Evolutionary conservation across 2,113 vertebrate species (phyloP).

Genomic region (Lophochroa leadbeateri): DNA sequence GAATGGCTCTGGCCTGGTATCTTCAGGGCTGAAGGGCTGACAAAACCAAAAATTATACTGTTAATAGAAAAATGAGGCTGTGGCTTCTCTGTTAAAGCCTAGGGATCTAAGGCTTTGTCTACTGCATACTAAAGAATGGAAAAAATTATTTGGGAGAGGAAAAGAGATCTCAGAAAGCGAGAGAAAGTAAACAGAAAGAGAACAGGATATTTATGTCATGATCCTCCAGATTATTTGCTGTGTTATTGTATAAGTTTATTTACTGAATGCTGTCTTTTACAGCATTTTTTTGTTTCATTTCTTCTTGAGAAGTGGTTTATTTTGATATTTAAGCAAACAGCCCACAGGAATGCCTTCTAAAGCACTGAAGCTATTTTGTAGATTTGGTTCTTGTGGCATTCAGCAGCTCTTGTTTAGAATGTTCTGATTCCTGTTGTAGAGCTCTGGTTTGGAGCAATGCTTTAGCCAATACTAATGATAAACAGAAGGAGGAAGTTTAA

Average conservation of each 20-base stretch:
- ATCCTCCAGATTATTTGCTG: slow-evolving; percentile 4
- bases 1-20: neutral
- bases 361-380: neutral
- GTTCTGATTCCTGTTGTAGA: neutral
- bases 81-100: neutral
- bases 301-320: neutral
- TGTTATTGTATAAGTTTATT: neutral
- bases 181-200: slow-evolving; percentile 4
- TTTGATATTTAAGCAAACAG: neutral
- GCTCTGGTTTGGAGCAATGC: neutral
- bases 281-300: neutral
- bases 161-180: neutral
- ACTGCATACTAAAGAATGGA: slow-evolving; percentile 7
- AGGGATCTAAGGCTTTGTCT: slow-evolving; percentile 5
- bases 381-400: neutral
- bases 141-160: neutral
- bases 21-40: neutral
- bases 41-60: neutral
- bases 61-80: slow-evolving; percentile 30
- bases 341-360: neutral
- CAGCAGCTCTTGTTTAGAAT: neutral
- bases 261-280: slow-evolving; percentile 2
- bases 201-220: neutral
- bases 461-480: neutral
- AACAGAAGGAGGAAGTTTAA: neutral